Evolutionary conservation across 2,113 vertebrate genomes (phyloP).

Genomic region (Neogobius melanostomus): DNA sequence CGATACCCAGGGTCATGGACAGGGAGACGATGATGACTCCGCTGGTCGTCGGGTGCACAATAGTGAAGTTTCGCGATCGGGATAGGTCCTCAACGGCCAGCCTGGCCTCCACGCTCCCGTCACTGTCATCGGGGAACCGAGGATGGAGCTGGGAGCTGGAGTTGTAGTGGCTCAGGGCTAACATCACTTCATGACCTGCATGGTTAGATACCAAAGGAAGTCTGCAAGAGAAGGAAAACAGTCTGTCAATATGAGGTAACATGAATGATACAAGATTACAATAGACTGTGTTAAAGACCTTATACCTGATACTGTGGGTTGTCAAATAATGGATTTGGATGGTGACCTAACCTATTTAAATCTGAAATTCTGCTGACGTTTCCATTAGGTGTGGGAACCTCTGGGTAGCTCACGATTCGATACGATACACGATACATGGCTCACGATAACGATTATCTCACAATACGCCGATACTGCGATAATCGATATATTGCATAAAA

Average conservation of each 20-base stretch:
- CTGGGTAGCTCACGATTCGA: no score
- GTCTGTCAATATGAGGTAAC: not conserved
- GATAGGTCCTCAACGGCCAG: constrained; percentile 26
- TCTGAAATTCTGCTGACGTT: no score
- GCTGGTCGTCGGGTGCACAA: constrained; percentile 31
- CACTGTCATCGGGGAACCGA: constrained; percentile 46
- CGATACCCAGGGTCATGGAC: constrained; percentile 84
- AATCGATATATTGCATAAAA: no score
- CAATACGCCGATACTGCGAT: no score
- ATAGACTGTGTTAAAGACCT: no score
- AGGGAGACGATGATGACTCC: constrained; percentile 73
- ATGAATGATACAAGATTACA: not conserved
- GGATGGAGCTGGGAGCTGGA: constrained; percentile 28
- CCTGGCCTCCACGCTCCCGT: constrained; percentile 30
- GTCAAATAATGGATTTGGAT: no score
- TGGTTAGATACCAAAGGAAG: constrained; percentile 9
- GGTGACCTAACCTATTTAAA: no score
- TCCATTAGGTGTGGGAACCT: no score
- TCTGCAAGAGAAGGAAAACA: constrained; percentile 36
- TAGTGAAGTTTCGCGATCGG: constrained; percentile 51
- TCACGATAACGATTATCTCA: no score
- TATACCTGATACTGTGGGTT: no score
- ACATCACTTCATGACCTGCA: constrained; percentile 47
- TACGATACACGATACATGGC: no score
- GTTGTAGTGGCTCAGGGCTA: constrained; percentile 64